These are phyloP conservation scores for Clarias platycephalus DNA, from an alignment of 2,797 vertebrate species.

Conservation along the genomic window DNA sequence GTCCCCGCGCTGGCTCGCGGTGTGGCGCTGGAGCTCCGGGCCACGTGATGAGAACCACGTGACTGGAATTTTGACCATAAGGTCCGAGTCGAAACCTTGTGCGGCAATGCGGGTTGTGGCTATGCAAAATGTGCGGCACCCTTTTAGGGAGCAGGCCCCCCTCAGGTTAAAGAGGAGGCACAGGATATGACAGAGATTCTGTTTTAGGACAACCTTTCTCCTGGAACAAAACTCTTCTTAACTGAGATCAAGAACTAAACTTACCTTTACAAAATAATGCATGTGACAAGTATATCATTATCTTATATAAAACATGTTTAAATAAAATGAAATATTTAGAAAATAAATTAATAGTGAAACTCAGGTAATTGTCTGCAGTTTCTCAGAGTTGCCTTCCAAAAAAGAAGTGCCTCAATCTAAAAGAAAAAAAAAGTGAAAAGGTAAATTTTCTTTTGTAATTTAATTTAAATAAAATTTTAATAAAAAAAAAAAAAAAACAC, in stretches of 20 bases:
- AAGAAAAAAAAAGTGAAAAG: too few species aligned
- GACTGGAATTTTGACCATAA: constrained; percentile 60
- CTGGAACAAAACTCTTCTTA: constrained; percentile 4
- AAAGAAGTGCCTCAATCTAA: too few species aligned
- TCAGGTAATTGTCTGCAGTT: not conserved
- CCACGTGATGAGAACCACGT: constrained; percentile 63
- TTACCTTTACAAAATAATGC: not conserved
- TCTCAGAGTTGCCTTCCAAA: too few species aligned
- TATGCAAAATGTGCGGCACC: not conserved
- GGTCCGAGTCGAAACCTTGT: constrained; percentile 23
- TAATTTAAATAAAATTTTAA: too few species aligned
- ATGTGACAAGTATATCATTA: not conserved
- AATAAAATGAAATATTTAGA: not conserved
- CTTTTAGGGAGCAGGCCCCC: not conserved
- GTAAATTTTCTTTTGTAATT: too few species aligned
- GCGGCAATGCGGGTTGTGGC: constrained; percentile 4
- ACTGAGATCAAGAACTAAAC: not conserved
- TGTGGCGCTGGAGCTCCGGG: constrained; percentile 44
- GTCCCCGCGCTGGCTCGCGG: constrained; percentile 9
- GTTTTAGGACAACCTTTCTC: not conserved
- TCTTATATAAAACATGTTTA: not conserved
- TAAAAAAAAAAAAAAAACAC: too few species aligned
- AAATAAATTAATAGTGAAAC: not conserved
- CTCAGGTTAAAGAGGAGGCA: not conserved
- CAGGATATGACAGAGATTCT: not conserved